Percentiles rank a stretch among this genome's conserved stretches.
phyloP scores from a whole-genome alignment of 2,888 invertebrate species.

The Sisyra terminalis region DNA sequence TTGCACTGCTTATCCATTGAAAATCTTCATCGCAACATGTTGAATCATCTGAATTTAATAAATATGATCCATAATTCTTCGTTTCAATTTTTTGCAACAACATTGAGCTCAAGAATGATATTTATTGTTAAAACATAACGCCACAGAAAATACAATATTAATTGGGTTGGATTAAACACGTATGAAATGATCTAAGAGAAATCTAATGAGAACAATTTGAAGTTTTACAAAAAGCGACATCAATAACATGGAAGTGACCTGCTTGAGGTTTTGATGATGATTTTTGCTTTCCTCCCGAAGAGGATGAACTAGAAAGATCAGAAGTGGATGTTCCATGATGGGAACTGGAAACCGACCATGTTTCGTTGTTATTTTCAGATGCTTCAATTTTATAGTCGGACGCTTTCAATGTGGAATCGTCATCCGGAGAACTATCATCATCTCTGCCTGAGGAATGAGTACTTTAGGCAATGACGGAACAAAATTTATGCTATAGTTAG shows the following conservation, averaged over 20 bases:
- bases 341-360: conserved; percentile 38
- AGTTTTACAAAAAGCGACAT: conserved; percentile 2
- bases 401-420: conserved; percentile 5
- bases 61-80: background rate
- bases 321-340: conserved; percentile 24
- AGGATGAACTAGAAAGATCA: conserved; percentile 23
- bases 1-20: conserved; percentile 38
- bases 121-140: too few relatives aligned
- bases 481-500: too few relatives aligned
- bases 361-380: conserved; percentile 30
- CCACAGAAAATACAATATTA: too few relatives aligned
- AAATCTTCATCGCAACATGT: conserved; percentile 49
- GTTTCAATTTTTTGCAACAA: background rate
- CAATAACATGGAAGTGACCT: conserved; percentile 5
- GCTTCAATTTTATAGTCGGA: conserved; percentile 9
- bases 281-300: conserved; percentile 13
- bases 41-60: conserved; percentile 30
- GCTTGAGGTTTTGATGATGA: conserved; percentile 10
- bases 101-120: too few relatives aligned
- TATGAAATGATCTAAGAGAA: background rate
- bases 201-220: background rate
- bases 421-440: conserved; percentile 3
- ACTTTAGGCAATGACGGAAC: too few relatives aligned
- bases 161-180: too few relatives aligned
- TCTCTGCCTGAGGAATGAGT: background rate